Evolutionary conservation across 2,113 vertebrate genomes (phyloP).

Genomic region (Silurus glanis): DNA sequence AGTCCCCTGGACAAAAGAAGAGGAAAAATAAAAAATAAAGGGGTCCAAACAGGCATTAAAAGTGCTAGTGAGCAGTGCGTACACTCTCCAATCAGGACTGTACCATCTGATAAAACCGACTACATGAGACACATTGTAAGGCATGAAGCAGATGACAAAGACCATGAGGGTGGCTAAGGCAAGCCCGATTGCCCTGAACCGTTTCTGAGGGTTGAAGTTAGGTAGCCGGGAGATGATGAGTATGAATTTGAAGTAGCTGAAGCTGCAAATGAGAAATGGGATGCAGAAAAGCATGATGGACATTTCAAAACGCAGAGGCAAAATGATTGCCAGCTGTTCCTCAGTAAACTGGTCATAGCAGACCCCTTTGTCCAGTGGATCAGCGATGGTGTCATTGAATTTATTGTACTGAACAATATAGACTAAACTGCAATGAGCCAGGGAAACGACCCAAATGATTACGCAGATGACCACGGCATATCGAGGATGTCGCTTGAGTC

Average conservation of each 20-base stretch:
- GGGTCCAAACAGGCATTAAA: constrained; percentile 76
- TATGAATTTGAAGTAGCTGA: constrained; percentile 60
- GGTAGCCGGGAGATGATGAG: constrained; percentile 54
- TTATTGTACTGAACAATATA: constrained; percentile 62
- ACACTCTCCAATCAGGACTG: constrained; percentile 64
- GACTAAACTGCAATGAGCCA: constrained; percentile 68
- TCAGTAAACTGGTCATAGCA: constrained; percentile 67
- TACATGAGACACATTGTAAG: constrained; percentile 76
- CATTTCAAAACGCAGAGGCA: constrained; percentile 68
- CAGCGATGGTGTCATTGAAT: constrained; percentile 26
- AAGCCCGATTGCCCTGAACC: constrained; percentile 44
- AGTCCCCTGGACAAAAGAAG: constrained; percentile 61
- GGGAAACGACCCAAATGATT: constrained; percentile 67
- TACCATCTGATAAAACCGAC: constrained; percentile 61
- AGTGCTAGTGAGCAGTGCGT: constrained; percentile 69
- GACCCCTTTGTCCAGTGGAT: background rate
- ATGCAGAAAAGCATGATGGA: constrained; percentile 64
- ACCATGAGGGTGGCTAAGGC: constrained; percentile 4
- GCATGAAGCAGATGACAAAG: constrained; percentile 69
- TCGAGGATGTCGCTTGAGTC: constrained; percentile 54
- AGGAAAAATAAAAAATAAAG: constrained; percentile 77
- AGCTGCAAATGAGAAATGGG: constrained; percentile 61
- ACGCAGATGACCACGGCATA: constrained; percentile 56
- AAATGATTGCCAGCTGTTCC: constrained; percentile 61
- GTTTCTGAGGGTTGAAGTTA: background rate